Percentiles rank a stretch among this genome's conserved stretches.
Conservation (phyloP, 2,888 invertebrate genomes). For the Apamea anceps region DNA sequence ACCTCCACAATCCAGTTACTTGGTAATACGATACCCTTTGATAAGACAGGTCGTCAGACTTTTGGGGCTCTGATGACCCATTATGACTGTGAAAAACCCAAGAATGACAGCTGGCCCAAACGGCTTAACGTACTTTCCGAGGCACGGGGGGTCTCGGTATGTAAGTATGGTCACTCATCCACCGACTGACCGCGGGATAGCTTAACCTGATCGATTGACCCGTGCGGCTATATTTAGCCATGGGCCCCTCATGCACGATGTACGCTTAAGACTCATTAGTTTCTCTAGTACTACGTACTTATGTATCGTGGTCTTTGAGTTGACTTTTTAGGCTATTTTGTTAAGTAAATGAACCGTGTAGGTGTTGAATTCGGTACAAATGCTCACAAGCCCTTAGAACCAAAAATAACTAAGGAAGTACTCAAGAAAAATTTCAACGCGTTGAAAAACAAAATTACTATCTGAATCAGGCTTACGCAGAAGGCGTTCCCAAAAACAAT, state of each 20-base stretch:
- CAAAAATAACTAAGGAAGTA: not conserved
- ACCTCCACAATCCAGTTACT: not conserved
- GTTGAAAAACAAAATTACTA: conserved; percentile 12
- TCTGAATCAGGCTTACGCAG: conserved; percentile 25
- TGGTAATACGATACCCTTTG: not conserved
- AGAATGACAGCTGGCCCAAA: not conserved
- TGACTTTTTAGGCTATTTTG: not conserved
- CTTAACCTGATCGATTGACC: not conserved
- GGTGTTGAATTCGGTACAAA: not conserved
- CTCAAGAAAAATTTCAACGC: not conserved
- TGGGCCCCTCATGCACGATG: not conserved
- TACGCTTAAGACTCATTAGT: not conserved
- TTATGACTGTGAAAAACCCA: not conserved
- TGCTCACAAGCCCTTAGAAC: not conserved
- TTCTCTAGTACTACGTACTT: no score
- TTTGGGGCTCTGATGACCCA: not conserved
- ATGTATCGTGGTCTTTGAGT: not conserved
- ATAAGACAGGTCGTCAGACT: not conserved
- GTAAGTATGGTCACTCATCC: not conserved
- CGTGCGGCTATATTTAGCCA: not conserved
- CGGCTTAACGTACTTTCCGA: not conserved
- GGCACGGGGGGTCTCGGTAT: no score
- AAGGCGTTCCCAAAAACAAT: conserved; percentile 6
- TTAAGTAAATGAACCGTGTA: not conserved
- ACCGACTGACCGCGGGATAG: not conserved